These are phyloP conservation scores for Trematocara nigrifrons DNA, from an alignment of 2,113 vertebrate genomes.

Conservation along the genomic window DNA sequence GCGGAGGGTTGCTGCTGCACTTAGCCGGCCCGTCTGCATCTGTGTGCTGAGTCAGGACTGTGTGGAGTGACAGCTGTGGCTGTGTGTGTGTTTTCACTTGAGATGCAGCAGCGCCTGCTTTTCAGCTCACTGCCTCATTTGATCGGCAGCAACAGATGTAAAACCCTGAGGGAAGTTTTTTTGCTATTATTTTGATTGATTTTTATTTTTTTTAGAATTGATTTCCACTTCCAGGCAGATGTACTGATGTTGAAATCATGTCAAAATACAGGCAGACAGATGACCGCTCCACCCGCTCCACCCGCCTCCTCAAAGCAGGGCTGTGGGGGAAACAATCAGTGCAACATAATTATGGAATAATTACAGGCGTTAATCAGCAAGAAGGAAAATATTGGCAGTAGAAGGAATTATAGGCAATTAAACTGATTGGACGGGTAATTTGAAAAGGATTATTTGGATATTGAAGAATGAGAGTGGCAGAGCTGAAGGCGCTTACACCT, in stretches of 20 bases:
- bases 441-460: slow-evolving; percentile 35
- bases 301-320: neutral
- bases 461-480: neutral
- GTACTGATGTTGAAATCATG: neutral
- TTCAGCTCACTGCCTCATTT: neutral
- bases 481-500: neutral
- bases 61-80: slow-evolving; percentile 47
- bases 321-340: neutral
- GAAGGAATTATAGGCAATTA: slow-evolving; percentile 27
- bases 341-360: slow-evolving; percentile 27
- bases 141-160: slow-evolving; percentile 32
- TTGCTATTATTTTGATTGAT: neutral
- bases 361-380: slow-evolving; percentile 36
- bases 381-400: slow-evolving; percentile 15
- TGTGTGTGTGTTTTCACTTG: neutral
- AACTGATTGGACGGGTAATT: slow-evolving; percentile 29
- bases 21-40: slow-evolving; percentile 16
- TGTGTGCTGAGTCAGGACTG: slow-evolving; percentile 54
- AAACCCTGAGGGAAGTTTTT: neutral
- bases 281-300: neutral
- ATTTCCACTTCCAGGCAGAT: neutral
- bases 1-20: slow-evolving; percentile 13
- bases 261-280: neutral
- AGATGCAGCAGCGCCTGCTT: neutral
- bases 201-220: neutral